These are phyloP conservation scores for Myotis planiceps DNA, from an alignment of 2,797 vertebrate genomes.

Conservation along the genomic window DNA sequence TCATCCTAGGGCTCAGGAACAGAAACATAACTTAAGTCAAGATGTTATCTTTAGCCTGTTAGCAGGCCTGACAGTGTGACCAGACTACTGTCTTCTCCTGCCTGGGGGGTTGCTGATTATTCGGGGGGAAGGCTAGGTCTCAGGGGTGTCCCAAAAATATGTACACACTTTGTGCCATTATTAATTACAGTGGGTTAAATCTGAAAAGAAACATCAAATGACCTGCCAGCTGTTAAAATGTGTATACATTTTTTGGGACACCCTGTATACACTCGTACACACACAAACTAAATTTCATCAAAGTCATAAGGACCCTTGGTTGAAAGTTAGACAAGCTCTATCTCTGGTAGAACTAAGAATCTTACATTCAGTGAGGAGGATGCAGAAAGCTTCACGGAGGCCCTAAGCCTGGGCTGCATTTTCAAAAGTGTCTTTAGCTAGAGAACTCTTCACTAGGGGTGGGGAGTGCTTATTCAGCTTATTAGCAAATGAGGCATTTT, in stretches of 20 bases:
- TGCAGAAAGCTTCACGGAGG: neutral
- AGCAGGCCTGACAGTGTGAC: neutral
- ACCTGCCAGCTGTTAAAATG: no score
- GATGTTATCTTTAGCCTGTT: neutral
- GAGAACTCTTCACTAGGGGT: neutral
- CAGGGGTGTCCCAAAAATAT: no score
- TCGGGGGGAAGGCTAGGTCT: neutral
- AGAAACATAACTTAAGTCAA: neutral
- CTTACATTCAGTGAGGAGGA: neutral
- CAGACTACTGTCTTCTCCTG: neutral
- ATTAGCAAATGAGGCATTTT: neutral
- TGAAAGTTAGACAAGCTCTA: neutral
- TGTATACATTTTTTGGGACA: no score
- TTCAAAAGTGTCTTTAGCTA: neutral
- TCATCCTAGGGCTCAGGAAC: neutral
- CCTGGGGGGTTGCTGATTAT: neutral
- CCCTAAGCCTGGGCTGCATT: neutral
- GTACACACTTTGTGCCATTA: no score
- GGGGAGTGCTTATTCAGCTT: neutral
- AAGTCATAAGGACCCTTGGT: neutral
- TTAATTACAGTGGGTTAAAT: no score
- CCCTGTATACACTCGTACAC: no score
- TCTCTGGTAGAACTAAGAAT: neutral
- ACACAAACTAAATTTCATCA: neutral
- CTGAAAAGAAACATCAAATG: no score